phyloP scores from a whole-genome alignment of 2,888 invertebrate genomes.

The Cepaea hortensis region DNA sequence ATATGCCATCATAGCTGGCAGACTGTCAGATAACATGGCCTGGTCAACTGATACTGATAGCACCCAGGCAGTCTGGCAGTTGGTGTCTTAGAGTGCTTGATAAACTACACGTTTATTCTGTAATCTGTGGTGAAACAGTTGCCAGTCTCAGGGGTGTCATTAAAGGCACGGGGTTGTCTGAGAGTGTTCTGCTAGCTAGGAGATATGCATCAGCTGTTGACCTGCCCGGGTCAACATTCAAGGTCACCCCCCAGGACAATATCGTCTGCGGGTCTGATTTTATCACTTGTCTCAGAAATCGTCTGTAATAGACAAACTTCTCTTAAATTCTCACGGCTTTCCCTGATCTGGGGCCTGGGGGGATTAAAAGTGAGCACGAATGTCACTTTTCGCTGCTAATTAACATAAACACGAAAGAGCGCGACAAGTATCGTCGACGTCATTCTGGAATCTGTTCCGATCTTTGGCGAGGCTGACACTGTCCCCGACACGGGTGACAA shows the following conservation, averaged over 20 bases:
- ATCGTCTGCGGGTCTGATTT: not conserved
- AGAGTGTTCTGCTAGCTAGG: too few relatives aligned
- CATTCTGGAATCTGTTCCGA: constrained; percentile 41
- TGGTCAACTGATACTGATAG: too few relatives aligned
- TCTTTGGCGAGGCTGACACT: constrained; percentile 38
- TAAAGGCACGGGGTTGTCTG: too few relatives aligned
- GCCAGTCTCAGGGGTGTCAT: too few relatives aligned
- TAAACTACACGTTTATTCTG: too few relatives aligned
- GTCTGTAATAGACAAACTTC: not conserved
- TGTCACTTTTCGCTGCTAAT: constrained; percentile 45
- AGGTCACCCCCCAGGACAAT: not conserved
- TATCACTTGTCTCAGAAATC: not conserved
- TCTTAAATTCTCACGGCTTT: not conserved
- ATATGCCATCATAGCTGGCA: too few relatives aligned
- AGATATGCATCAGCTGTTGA: constrained; percentile 29
- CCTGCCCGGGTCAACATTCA: constrained; percentile 6
- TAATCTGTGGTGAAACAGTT: too few relatives aligned
- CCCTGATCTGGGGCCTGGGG: not conserved
- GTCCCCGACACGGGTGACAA: constrained; percentile 15
- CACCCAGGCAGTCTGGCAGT: too few relatives aligned
- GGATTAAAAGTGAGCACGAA: not conserved
- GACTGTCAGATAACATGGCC: too few relatives aligned
- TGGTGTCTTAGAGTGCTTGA: too few relatives aligned
- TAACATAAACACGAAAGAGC: constrained; percentile 50
- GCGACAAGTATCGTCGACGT: constrained; percentile 48